Evolutionary conservation across 2,888 invertebrate species (phyloP), one percentile per base, ranked within the genome.

Genomic region (Lutraria lutraria): DNA sequence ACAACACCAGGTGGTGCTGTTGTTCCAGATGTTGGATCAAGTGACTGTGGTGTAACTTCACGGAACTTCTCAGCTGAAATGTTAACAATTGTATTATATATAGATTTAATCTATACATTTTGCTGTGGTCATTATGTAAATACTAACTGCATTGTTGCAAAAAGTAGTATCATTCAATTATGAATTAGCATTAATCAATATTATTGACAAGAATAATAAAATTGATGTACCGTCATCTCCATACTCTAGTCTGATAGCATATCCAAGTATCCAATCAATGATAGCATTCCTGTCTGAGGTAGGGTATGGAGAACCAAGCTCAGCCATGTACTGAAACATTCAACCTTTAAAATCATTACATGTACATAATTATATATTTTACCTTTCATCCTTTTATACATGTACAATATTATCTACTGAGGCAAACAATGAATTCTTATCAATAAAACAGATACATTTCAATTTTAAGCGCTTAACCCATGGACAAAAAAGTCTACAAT

Each of bases 211-310:
- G 4, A 43, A 43, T 4, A 43, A 43, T 43, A 4, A 4, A 43
- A 43, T 43, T 43, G 16, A 83, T 91, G 91, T 91, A 96, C 96
- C 97, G 97, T 98, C 98, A 95, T 98, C 98, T 31, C 98, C 97
- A 96, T 98, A 99, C 96, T 98, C 98, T 86, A 98, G 97, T 96
- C 98, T 97, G 12, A 99, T 97, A 52, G 99, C 99, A 96, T 98
- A 98, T 0, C 98, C 98, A 0, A 99, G 96, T 31, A 99, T 96
- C 98, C 99, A 99, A 93, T 98, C 98, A 0, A 99, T 96, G 93
- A 98, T 98, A 95, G 98, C 98, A 83, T 97, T 94, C 15, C 97
- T 93, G 6, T 97, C 97, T 0, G 97, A 97, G 13, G 97, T 97
- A 12, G 96, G 95, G 85, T 95, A 97, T 0, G 98, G 98, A 96